A percentile compares a stretch with the other conserved stretches of the same genome.
phyloP scores from a whole-genome alignment of 2,797 vertebrate genomes.

The Danio choprae region DNA sequence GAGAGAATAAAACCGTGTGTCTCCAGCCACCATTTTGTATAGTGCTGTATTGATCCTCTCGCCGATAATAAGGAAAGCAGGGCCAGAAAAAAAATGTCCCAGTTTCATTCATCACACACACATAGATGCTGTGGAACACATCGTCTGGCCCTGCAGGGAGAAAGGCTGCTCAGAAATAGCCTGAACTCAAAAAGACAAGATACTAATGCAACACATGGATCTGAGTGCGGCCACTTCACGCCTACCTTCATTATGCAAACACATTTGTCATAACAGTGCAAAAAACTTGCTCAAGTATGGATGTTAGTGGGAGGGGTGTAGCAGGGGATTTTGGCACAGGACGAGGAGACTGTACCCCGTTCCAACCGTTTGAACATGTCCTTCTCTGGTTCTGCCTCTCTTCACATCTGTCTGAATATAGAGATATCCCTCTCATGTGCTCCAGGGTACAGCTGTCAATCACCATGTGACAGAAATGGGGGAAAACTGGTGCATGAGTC shows the following conservation, averaged over 20 bases:
- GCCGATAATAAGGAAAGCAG: conserved; percentile 57
- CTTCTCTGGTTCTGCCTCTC: conserved; percentile 39
- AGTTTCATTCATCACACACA: conserved; percentile 50
- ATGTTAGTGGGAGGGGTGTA: conserved; percentile 30
- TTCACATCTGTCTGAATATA: conserved; percentile 60
- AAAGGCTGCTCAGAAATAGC: conserved; percentile 39
- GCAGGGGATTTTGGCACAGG: conserved; percentile 19
- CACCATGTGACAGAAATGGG: conserved; percentile 61
- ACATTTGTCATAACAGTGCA: conserved; percentile 34
- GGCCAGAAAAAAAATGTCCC: conserved; percentile 40
- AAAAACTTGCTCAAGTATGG: conserved; percentile 29
- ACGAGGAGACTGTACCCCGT: not conserved
- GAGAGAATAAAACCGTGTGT: conserved; percentile 59
- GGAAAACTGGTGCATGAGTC: conserved; percentile 71
- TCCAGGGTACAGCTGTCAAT: conserved; percentile 71
- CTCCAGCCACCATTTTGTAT: conserved; percentile 73
- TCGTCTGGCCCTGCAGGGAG: conserved; percentile 26
- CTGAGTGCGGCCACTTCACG: conserved; percentile 34
- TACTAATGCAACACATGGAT: conserved; percentile 37
- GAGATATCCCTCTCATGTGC: conserved; percentile 64
- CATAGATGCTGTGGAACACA: conserved; percentile 37
- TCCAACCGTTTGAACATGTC: conserved; percentile 32
- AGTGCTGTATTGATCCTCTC: conserved; percentile 68
- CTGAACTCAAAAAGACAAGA: conserved; percentile 40
- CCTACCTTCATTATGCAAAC: conserved; percentile 46